Conservation (phyloP, 2,888 invertebrate species). For the Ctena decussata region DNA sequence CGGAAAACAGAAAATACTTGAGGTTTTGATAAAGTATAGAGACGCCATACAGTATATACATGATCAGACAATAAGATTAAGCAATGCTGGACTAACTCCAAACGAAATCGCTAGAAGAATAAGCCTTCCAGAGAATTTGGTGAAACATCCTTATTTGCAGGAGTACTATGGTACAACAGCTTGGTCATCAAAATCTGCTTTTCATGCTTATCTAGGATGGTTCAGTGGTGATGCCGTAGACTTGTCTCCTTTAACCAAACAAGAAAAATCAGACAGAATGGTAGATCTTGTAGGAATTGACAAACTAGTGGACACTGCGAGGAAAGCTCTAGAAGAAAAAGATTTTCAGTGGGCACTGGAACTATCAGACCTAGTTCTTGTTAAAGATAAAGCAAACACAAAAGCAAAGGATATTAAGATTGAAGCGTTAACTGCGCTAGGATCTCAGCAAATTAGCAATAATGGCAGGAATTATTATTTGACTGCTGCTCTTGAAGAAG, state of each 20-base stretch:
- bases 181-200: slow-evolving; percentile 82
- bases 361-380: slow-evolving; percentile 68
- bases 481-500: slow-evolving; percentile 76
- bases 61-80: slow-evolving; percentile 81
- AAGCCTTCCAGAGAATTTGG: slow-evolving; percentile 73
- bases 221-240: slow-evolving; percentile 78
- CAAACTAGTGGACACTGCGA: slow-evolving; percentile 56
- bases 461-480: slow-evolving; percentile 80
- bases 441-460: slow-evolving; percentile 72
- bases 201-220: slow-evolving; percentile 72
- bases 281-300: slow-evolving; percentile 69
- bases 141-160: slow-evolving; percentile 73
- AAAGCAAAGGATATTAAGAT: slow-evolving; percentile 71
- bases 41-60: slow-evolving; percentile 83
- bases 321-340: slow-evolving; percentile 66
- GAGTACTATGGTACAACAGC: slow-evolving; percentile 81
- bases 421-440: slow-evolving; percentile 70
- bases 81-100: slow-evolving; percentile 81
- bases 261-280: slow-evolving; percentile 71
- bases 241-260: slow-evolving; percentile 68
- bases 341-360: slow-evolving; percentile 81
- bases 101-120: slow-evolving; percentile 79
- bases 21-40: slow-evolving; percentile 71
- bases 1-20: slow-evolving; percentile 67
- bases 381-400: slow-evolving; percentile 52